These are phyloP conservation scores for Dromaius novaehollandiae DNA, from an alignment of 2,113 vertebrate genomes.

Conservation along the genomic window DNA sequence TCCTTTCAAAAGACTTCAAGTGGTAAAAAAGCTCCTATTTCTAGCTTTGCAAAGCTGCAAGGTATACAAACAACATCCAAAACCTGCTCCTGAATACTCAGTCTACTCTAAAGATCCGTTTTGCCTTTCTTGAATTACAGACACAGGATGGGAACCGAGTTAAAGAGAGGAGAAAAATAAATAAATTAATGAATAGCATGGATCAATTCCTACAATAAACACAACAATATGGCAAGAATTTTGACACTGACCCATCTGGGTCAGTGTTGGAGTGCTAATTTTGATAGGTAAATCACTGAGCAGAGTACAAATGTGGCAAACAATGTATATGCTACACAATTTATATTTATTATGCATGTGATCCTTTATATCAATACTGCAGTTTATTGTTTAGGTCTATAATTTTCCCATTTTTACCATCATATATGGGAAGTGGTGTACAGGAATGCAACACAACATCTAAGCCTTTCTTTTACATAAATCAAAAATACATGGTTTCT, in stretches of 20 bases:
- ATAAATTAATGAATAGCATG: background rate
- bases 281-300: background rate
- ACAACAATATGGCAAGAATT: background rate
- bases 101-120: background rate
- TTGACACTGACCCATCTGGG: background rate
- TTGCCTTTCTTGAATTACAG: background rate
- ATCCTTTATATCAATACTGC: background rate
- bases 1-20: background rate
- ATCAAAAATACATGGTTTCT: conserved; percentile 17
- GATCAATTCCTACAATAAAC: background rate
- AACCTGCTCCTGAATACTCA: background rate
- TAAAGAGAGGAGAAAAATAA: background rate
- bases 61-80: background rate
- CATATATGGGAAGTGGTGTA: background rate
- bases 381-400: background rate
- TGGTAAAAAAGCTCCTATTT: background rate
- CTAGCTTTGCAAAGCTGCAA: background rate
- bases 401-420: background rate
- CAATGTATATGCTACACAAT: background rate
- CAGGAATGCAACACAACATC: background rate
- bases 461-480: background rate
- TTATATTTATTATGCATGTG: background rate
- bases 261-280: background rate
- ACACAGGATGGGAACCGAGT: background rate
- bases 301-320: background rate